Percentiles rank a stretch among this genome's conserved stretches.
Conservation (phyloP, 2,888 invertebrate genomes). For the Ophion obscuratus region DNA sequence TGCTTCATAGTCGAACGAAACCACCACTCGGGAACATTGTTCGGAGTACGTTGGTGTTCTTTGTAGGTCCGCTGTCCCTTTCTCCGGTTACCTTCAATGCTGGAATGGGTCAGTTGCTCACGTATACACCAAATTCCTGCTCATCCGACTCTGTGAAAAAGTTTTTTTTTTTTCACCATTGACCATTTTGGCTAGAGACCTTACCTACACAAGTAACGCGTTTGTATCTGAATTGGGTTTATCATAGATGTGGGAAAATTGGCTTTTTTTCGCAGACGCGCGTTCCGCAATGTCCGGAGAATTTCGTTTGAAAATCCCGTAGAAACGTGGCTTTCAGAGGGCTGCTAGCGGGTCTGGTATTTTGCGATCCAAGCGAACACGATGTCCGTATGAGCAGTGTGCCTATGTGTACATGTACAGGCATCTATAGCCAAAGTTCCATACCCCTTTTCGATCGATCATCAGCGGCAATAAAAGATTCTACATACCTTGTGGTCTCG, state of each 20-base stretch:
- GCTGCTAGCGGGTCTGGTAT: background rate
- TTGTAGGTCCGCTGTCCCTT: background rate
- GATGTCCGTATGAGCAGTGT: background rate
- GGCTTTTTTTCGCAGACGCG: conserved; percentile 34
- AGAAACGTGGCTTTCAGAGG: conserved; percentile 7
- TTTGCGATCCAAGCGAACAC: conserved; percentile 30
- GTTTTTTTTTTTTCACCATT: conserved; percentile 23
- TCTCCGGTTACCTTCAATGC: background rate
- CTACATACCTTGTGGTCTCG: background rate
- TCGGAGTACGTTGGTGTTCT: conserved; percentile 25
- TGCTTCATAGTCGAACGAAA: conserved; percentile 27
- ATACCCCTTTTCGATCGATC: conserved; percentile 39
- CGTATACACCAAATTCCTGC: conserved; percentile 40
- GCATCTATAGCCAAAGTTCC: conserved; percentile 10
- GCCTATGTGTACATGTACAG: conserved; percentile 15
- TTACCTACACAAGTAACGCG: background rate
- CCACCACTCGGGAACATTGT: conserved; percentile 1
- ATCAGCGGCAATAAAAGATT: conserved; percentile 29
- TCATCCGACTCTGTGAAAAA: conserved; percentile 44
- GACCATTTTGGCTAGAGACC: conserved; percentile 16
- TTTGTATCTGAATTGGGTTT: conserved; percentile 12
- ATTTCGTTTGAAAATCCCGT: conserved; percentile 63
- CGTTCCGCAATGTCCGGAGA: conserved; percentile 33
- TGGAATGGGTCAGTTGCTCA: background rate
- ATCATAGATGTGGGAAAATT: conserved; percentile 10